Base-by-base conservation (phyloP, 2,888 invertebrate species). In the Epirrita christyi region DNA sequence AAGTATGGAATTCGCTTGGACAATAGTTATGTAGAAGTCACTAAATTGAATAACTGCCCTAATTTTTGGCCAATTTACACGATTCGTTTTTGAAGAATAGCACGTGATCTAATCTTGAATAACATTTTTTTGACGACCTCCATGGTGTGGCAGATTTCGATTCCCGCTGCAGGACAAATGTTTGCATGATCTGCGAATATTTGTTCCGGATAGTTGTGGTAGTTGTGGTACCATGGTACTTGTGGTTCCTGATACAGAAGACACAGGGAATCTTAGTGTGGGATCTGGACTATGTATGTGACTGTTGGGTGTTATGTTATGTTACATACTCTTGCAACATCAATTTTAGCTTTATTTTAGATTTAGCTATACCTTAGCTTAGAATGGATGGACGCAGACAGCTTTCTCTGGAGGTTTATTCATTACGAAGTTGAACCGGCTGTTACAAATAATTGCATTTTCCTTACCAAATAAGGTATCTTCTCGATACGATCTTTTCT, bases 371-470 rank as follows among this genome's bases (percentile, higher is more conserved):
- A n/a, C 6, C 50, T 42, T 6, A 32, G 36, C 36, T 27, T 10
- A 14, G 11, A 28, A 32, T 9, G 13, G 34, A 14, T n/a, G n/a
- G n/a, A n/a, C n/a, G n/a, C 27, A 13, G 37, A 43, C 51, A 38
- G 29, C 51, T 51, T 6, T 51, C 28, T 28, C 37, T 37, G 6
- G 36, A 36, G 14, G 44, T 51, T 29, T 51, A 51, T 51, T 44
- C 44, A 37, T 37, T 29, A 50, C 7, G 13, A 43, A 29, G 37
- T 11, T 37, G n/a, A 38, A 45, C 38, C 38, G 32, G 21, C 38
- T 29, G 32, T 21, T 52, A 40, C 32, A 11, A n/a, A 32, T 38
- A 52, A 45, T 45, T 52, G 51, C 32, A 40, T 32, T 52, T 38
- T 38, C n/a, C 32, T 29, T 45, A 32, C 52, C 40, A 44, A 36